Evolutionary conservation across 2,888 invertebrate genomes (phyloP).

Genomic region (Leptogaster cylindrica): DNA sequence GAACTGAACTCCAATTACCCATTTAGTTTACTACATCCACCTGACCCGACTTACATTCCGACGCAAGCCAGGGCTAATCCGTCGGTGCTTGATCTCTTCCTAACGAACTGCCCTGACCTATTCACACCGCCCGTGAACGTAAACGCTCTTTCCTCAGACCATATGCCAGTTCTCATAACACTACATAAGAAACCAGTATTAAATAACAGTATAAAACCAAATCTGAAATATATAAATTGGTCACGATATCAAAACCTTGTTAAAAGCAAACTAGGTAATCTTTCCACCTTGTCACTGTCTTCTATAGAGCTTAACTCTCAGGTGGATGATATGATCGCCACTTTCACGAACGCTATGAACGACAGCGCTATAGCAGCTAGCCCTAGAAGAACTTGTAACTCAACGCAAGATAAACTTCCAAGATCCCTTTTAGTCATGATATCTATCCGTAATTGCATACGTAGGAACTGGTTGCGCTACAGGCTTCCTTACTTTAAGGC

Average conservation of each 20-base stretch:
- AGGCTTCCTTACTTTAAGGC: background rate
- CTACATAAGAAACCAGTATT: no score
- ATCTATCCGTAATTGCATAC: background rate
- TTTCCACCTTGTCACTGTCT: background rate
- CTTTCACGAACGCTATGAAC: background rate
- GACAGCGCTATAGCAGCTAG: background rate
- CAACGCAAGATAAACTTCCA: background rate
- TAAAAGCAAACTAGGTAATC: background rate
- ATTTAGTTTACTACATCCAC: background rate
- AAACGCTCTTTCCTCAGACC: background rate
- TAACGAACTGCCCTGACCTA: background rate
- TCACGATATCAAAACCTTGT: background rate
- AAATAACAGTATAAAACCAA: no score
- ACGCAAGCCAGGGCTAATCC: no score
- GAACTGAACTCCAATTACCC: background rate
- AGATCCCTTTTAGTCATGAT: background rate
- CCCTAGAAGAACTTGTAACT: background rate
- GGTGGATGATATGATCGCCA: background rate
- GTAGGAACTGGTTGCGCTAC: background rate
- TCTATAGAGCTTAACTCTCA: background rate
- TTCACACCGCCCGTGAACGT: background rate
- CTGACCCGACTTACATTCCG: background rate
- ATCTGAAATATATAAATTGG: no score
- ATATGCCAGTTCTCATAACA: no score
- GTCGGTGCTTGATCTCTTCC: background rate